phyloP scores from a whole-genome alignment of 2,113 vertebrate species.

The Apteryx owenii region DNA sequence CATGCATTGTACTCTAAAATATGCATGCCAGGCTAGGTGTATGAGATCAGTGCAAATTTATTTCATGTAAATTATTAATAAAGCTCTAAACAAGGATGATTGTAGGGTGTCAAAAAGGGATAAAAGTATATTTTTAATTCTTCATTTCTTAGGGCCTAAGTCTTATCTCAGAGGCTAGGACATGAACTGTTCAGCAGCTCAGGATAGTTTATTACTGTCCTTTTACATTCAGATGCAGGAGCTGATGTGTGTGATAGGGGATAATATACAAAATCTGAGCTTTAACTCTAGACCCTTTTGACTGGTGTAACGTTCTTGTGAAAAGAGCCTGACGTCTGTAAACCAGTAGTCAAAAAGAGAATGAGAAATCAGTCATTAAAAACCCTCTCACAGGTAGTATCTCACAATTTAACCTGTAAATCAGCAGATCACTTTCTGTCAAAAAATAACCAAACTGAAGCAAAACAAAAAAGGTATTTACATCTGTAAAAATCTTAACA shows the following conservation, averaged over 20 bases:
- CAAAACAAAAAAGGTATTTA: conserved; percentile 73
- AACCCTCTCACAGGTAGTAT: conserved; percentile 67
- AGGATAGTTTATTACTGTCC: conserved; percentile 6
- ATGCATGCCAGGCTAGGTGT: neutral
- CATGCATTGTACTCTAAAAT: neutral
- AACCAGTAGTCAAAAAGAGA: conserved; percentile 66
- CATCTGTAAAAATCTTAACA: conserved; percentile 86
- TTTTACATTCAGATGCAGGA: conserved; percentile 16
- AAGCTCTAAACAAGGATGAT: neutral
- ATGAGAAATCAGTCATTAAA: conserved; percentile 73
- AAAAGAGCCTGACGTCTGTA: conserved; percentile 62
- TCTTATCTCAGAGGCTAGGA: conserved; percentile 32
- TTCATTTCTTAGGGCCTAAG: conserved; percentile 42
- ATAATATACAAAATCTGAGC: conserved; percentile 59
- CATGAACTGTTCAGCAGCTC: neutral
- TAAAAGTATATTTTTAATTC: conserved; percentile 10
- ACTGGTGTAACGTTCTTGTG: conserved; percentile 33
- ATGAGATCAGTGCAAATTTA: conserved; percentile 35
- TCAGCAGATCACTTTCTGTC: conserved; percentile 46
- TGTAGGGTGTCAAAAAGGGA: conserved; percentile 25
- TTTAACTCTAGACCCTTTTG: conserved; percentile 50
- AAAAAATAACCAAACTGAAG: conserved; percentile 57
- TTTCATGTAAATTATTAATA: neutral
- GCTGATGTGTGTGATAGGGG: conserved; percentile 31
- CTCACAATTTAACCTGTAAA: conserved; percentile 60